Evolutionary conservation across 2,888 invertebrate genomes (phyloP).

Genomic region (Nesidiocoris tenuis): DNA sequence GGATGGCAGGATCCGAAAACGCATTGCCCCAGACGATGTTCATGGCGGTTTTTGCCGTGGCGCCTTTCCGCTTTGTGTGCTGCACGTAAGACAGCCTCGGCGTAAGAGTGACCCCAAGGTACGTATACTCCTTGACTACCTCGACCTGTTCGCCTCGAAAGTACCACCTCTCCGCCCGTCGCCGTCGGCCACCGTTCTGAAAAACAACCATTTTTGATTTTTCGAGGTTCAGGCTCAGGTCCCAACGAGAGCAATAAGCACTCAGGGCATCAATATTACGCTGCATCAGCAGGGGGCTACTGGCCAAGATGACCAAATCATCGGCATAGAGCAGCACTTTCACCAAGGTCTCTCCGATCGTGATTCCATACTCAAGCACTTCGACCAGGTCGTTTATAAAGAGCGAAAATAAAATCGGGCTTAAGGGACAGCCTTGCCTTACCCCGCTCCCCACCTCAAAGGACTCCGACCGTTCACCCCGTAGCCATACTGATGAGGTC

Average conservation of each 20-base stretch:
- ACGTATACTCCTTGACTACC: conserved; percentile 14
- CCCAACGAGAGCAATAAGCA: conserved; percentile 2
- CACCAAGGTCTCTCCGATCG: neutral
- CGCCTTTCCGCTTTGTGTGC: neutral
- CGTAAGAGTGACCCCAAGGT: conserved; percentile 17
- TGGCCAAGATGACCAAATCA: conserved; percentile 12
- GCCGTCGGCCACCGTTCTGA: conserved; percentile 3
- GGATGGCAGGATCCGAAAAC: neutral
- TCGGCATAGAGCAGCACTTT: conserved; percentile 13
- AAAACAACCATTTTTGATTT: conserved; percentile 24
- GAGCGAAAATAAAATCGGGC: conserved; percentile 26
- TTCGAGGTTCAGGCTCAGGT: neutral
- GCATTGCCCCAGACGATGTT: conserved; percentile 3
- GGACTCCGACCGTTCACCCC: neutral
- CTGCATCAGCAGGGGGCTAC: neutral
- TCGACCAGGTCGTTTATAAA: conserved; percentile 20
- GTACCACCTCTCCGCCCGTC: conserved; percentile 1
- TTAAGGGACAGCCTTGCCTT: conserved; percentile 27
- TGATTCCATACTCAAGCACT: neutral
- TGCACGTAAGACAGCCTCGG: conserved; percentile 6
- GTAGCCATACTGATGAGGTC: neutral
- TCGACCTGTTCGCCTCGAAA: neutral
- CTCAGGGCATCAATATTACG: conserved; percentile 12
- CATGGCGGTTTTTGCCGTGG: conserved; percentile 2
- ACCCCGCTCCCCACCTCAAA: conserved; percentile 2